These are phyloP conservation scores for Harpagoxenus sublaevis DNA, from an alignment of 2,888 invertebrate species.

Conservation along the genomic window DNA sequence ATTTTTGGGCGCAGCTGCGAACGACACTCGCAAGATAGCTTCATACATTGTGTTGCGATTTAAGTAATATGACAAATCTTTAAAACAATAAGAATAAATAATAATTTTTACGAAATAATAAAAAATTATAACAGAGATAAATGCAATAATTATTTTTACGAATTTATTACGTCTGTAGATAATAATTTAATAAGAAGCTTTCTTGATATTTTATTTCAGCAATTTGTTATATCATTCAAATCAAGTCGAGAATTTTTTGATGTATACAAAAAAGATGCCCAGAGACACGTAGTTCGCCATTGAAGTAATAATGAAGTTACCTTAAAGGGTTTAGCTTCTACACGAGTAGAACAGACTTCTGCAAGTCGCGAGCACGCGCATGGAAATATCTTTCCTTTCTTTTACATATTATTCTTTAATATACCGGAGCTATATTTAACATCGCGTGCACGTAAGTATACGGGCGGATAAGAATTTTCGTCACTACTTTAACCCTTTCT, in stretches of 20 bases:
- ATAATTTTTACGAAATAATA: neutral
- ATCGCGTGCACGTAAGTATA: neutral
- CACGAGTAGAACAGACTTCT: neutral
- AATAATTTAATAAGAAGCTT: neutral
- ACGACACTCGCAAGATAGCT: neutral
- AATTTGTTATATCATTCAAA: neutral
- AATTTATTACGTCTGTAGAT: neutral
- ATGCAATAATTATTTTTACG: neutral
- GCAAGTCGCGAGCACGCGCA: neutral
- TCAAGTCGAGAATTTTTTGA: neutral
- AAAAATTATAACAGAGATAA: neutral
- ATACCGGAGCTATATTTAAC: neutral
- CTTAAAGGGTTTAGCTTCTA: neutral
- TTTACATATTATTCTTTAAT: slow-evolving; percentile 8
- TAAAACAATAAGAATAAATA: neutral
- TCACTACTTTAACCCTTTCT: neutral
- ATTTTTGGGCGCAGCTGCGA: slow-evolving; percentile 27
- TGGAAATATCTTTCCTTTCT: neutral
- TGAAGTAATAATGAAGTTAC: slow-evolving; percentile 2
- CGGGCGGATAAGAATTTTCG: neutral
- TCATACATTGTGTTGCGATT: neutral
- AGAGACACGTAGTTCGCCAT: neutral
- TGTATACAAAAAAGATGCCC: neutral
- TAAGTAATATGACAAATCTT: neutral
- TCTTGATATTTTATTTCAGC: neutral